Conservation (phyloP, 2,888 invertebrate genomes). For the Belgica antarctica region DNA sequence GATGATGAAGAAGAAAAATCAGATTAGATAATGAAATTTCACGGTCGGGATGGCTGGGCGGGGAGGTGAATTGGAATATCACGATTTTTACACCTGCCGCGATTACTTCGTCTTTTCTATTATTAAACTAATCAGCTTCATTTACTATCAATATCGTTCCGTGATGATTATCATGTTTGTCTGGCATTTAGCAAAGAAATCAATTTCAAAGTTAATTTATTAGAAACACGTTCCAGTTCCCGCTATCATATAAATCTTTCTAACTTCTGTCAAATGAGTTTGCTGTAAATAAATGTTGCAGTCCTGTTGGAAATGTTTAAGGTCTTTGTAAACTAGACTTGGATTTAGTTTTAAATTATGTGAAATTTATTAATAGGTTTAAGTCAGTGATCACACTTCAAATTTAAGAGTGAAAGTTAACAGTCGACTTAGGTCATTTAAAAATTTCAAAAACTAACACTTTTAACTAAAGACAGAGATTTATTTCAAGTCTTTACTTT, state of each 20-base stretch:
- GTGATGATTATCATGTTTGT: conserved; percentile 13
- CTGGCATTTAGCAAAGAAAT: not conserved
- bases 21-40: conserved; percentile 29
- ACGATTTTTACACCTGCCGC: conserved; percentile 28
- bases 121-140: conserved; percentile 8
- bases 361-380: too few species aligned
- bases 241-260: conserved; percentile 12
- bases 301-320: not conserved
- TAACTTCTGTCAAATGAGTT: not conserved
- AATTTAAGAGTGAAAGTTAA: too few species aligned
- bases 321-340: too few species aligned
- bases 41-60: not conserved
- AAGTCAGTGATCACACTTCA: too few species aligned
- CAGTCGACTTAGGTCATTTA: too few species aligned
- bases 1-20: not conserved
- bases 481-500: too few species aligned
- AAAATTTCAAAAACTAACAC: too few species aligned
- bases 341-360: too few species aligned
- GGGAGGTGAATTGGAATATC: not conserved
- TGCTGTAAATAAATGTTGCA: conserved; percentile 11
- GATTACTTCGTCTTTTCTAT: not conserved
- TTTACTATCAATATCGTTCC: too few species aligned
- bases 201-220: not conserved
- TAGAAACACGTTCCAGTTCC: not conserved
- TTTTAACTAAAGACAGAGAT: too few species aligned